phyloP scores from a whole-genome alignment of 2,888 invertebrate genomes.

The Liodrosophila aerea region DNA sequence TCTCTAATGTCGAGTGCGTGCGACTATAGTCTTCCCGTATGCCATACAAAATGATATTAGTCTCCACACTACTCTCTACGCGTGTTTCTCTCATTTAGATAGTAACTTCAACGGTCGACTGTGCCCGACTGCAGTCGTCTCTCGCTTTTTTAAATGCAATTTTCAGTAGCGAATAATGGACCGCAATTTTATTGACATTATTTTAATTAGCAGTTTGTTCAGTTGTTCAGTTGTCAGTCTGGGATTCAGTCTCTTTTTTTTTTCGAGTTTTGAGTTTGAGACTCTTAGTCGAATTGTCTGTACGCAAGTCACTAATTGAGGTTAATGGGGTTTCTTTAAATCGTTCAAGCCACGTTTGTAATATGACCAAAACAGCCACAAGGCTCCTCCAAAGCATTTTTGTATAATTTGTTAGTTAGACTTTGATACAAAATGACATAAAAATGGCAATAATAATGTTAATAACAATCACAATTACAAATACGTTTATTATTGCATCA shows the following conservation, averaged over 20 bases:
- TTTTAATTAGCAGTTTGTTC: constrained; percentile 76
- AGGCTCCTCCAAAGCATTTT: constrained; percentile 25
- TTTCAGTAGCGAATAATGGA: constrained; percentile 74
- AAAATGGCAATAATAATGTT: constrained; percentile 10
- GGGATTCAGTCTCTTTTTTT: constrained; percentile 18
- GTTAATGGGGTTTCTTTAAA: constrained; percentile 77
- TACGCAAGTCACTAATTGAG: constrained; percentile 78
- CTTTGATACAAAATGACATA: constrained; percentile 36
- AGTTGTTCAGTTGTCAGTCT: constrained; percentile 27
- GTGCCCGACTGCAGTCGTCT: too few relatives aligned
- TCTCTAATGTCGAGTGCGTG: too few relatives aligned
- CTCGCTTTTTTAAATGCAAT: constrained; percentile 53
- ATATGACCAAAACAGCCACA: constrained; percentile 43
- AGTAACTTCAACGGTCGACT: too few relatives aligned
- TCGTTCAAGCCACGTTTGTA: constrained; percentile 61
- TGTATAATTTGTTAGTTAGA: constrained; percentile 35
- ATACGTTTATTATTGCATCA: constrained; percentile 14
- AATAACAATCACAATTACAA: constrained; percentile 18
- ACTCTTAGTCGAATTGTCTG: constrained; percentile 47
- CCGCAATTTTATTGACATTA: constrained; percentile 79
- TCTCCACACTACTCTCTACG: too few relatives aligned
- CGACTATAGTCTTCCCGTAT: too few relatives aligned
- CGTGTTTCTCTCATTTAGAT: too few relatives aligned
- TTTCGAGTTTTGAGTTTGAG: constrained; percentile 9
- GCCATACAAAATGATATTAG: too few relatives aligned